phyloP scores from a whole-genome alignment of 2,797 vertebrate species.

The Gouania willdenowi region DNA sequence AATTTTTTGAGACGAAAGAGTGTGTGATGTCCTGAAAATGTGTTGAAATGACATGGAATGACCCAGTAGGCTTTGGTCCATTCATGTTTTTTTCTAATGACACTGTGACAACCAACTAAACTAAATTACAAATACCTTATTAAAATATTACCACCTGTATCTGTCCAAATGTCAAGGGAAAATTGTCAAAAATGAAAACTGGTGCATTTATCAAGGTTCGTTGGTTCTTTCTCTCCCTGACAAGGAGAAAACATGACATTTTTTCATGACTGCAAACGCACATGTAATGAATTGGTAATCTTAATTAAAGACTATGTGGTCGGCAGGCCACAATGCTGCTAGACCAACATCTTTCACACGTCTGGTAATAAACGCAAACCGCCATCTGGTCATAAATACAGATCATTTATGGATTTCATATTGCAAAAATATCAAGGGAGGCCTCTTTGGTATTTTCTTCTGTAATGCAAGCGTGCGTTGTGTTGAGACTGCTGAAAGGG shows the following conservation, averaged over 20 bases:
- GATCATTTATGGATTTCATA: conserved; percentile 49
- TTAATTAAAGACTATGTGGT: too few species aligned
- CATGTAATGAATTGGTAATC: conserved; percentile 21
- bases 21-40: too few species aligned
- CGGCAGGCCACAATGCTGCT: conserved; percentile 29
- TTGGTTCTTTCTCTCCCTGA: neutral
- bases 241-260: neutral
- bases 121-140: too few species aligned
- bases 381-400: conserved; percentile 36
- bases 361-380: conserved; percentile 22
- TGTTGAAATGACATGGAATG: too few species aligned
- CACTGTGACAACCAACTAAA: too few species aligned
- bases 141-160: too few species aligned
- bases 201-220: too few species aligned
- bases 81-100: too few species aligned
- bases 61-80: too few species aligned
- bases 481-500: conserved; percentile 25
- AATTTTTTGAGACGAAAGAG: too few species aligned
- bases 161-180: too few species aligned
- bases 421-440: conserved; percentile 39
- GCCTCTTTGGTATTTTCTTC: conserved; percentile 24
- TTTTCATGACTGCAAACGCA: neutral
- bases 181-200: too few species aligned
- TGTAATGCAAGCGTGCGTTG: conserved; percentile 22
- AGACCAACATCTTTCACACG: conserved; percentile 26